A percentile compares a stretch with the other conserved stretches of the same genome.
phyloP scores from a whole-genome alignment of 2,888 invertebrate genomes.

The Apamea monoglypha region DNA sequence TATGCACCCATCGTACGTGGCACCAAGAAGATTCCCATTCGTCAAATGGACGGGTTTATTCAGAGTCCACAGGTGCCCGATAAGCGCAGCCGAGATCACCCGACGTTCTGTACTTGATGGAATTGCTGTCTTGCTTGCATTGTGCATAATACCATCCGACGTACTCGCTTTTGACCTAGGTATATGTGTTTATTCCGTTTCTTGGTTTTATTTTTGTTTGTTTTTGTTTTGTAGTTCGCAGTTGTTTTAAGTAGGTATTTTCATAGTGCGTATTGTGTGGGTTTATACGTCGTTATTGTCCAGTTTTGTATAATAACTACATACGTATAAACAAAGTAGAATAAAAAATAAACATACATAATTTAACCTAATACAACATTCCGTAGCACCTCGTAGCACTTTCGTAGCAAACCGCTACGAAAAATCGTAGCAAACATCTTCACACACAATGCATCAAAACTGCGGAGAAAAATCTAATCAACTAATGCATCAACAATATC shows the following conservation, averaged over 20 bases:
- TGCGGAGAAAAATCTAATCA: conserved; percentile 39
- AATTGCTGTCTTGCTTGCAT: conserved; percentile 80
- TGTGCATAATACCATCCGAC: conserved; percentile 77
- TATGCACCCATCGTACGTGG: conserved; percentile 46
- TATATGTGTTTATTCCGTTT: conserved; percentile 47
- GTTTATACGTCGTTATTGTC: not conserved
- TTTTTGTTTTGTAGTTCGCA: not conserved
- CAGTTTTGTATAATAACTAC: not conserved
- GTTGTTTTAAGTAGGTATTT: not conserved
- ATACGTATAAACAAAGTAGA: accelerated
- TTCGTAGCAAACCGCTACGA: conserved; percentile 28
- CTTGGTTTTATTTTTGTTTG: conserved; percentile 20
- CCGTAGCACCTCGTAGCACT: conserved; percentile 18
- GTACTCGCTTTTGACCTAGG: conserved; percentile 53
- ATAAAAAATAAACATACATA: not conserved
- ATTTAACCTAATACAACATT: not conserved
- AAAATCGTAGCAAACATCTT: conserved; percentile 25
- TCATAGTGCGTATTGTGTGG: not conserved
- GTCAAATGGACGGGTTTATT: conserved; percentile 84
- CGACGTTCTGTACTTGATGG: conserved; percentile 78
- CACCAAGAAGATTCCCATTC: conserved; percentile 67
- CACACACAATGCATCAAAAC: conserved; percentile 19
- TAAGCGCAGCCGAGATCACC: conserved; percentile 79
- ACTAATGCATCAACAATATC: conserved; percentile 49
- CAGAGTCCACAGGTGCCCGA: conserved; percentile 86